These are phyloP conservation scores for Himalopsyche phryganea DNA, from an alignment of 1,140 invertebrate genomes.

Conservation along the genomic window DNA sequence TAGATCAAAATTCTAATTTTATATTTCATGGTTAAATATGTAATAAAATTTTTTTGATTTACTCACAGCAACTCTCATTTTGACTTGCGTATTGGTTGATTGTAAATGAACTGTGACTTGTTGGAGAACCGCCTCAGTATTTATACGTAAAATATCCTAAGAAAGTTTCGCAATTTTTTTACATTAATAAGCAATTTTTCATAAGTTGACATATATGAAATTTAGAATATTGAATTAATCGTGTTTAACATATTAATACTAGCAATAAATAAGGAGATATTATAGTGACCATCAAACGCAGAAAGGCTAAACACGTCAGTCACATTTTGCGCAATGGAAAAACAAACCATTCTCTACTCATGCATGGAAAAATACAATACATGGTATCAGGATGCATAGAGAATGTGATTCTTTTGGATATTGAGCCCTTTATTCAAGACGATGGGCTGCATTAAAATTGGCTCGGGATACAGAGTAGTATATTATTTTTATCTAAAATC, in stretches of 20 bases:
- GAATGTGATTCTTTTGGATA: too few relatives aligned
- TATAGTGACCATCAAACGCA: not conserved
- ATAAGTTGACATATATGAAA: constrained; percentile 1
- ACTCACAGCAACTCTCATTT: constrained; percentile 29
- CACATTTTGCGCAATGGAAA: not conserved
- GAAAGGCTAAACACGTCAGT: not conserved
- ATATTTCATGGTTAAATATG: too few relatives aligned
- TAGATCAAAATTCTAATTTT: too few relatives aligned
- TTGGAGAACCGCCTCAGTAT: constrained; percentile 9
- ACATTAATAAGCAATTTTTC: constrained; percentile 16
- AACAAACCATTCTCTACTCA: too few relatives aligned
- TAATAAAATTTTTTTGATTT: constrained; percentile 1
- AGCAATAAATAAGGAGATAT: not conserved
- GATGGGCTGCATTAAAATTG: too few relatives aligned
- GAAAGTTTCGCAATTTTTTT: constrained; percentile 20
- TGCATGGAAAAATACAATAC: too few relatives aligned
- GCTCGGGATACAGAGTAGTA: too few relatives aligned
- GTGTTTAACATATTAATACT: too few relatives aligned
- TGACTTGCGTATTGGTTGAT: not conserved
- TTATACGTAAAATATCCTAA: constrained; percentile 24
- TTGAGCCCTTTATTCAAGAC: too few relatives aligned
- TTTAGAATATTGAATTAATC: too few relatives aligned
- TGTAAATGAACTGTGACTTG: constrained; percentile 17
- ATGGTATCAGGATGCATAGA: too few relatives aligned
- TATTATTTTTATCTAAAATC: too few relatives aligned